Base-by-base conservation (phyloP, 2,113 vertebrate species). In the Argyrosomus japonicus region DNA sequence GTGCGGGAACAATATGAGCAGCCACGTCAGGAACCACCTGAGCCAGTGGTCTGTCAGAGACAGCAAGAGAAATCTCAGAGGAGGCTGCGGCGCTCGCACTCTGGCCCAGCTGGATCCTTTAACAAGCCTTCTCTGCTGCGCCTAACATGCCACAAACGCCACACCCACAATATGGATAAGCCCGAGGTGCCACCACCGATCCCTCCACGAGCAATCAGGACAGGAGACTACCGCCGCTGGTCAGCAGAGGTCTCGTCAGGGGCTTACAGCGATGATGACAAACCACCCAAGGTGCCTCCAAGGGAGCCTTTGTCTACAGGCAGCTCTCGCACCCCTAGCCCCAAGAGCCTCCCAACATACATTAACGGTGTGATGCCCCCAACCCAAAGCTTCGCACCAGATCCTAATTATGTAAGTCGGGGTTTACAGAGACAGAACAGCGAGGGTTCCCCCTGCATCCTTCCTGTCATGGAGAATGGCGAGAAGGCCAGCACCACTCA, bases 381-480 rank as follows among this genome's bases (percentile, higher is more conserved):
- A 0, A 99, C 98, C 0, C 98, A 99, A 94, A 99, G 98, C 87
- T 99, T 99, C 90, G 98, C 98, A 69, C 98, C 98, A 0, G 96
- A 99, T 81, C 98, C 98, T 1, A 99, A 99, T 21, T 99, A 98
- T 0, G 97, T 99, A 69, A 98, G 97, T 72, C 69, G 40, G 91
- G 95, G 96, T 62, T 95, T 99, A 67, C 97, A 96, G 61, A 95
- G 98, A 92, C 97, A 99, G 95, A 95, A 97, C 81, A 98, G 97
- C 4, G 97, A 99, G 75, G 97, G 97, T 2, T 96, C 97, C 6
- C 97, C 98, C 18, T 98, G 97, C 92, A 99, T 99, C 90, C 95
- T 99, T 79, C 98, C 98, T 0, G 96, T 99, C 14, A 97, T 99
- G 43, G 97, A 98, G 87, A 96, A 98, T 0, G 98, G 98, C 43